A percentile compares a stretch with the other conserved stretches of the same genome.
Evolutionary conservation across 2,113 vertebrate species (phyloP).

Genomic region (Aptenodytes forsteri): DNA sequence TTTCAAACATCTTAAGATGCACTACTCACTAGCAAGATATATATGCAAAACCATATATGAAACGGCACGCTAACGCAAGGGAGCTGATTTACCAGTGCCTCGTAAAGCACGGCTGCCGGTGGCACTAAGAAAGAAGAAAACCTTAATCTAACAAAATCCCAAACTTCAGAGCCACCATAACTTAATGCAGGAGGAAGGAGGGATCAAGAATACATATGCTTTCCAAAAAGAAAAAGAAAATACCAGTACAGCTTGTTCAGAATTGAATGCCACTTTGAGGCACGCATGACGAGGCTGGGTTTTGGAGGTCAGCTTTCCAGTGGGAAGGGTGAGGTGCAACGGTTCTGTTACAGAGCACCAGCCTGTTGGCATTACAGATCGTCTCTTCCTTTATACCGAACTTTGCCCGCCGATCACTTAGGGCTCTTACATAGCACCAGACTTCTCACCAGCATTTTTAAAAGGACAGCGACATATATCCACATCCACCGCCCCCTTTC

Average conservation of each 20-base stretch:
- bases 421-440: neutral
- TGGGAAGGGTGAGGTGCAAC: neutral
- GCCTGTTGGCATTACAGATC: neutral
- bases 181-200: neutral
- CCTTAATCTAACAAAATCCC: neutral
- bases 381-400: neutral
- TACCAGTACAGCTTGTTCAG: neutral
- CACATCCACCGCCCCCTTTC: neutral
- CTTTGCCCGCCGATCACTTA: neutral
- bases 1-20: neutral
- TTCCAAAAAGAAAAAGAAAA: neutral
- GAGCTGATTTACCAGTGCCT: neutral
- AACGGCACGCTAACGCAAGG: neutral
- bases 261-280: neutral
- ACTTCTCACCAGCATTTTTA: neutral
- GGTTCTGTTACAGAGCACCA: neutral
- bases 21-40: neutral
- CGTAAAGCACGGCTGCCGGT: neutral
- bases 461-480: neutral
- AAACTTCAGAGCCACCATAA: neutral
- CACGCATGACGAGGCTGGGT: fast-evolving
- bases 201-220: neutral
- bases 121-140: neutral
- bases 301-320: neutral
- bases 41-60: neutral